These are phyloP conservation scores for Pelecanoides urinatrix DNA, from an alignment of 2,113 vertebrate genomes.

Conservation along the genomic window DNA sequence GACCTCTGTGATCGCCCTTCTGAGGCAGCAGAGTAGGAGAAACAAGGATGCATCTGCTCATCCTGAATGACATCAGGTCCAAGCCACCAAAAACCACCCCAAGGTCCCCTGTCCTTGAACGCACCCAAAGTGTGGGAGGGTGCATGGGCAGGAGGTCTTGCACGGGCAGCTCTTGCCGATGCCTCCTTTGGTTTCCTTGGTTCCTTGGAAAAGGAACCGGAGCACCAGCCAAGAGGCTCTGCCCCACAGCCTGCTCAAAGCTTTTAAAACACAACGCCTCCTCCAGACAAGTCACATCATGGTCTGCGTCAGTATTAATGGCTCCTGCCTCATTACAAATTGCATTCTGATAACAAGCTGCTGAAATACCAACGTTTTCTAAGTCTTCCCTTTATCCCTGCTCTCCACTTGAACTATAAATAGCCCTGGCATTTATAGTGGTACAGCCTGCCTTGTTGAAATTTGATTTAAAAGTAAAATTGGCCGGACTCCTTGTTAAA, in stretches of 20 bases:
- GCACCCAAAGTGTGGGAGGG: rapidly evolving
- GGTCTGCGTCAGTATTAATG: neutral
- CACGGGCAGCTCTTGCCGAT: neutral
- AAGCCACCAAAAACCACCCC: neutral
- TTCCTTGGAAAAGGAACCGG: neutral
- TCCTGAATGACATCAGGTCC: neutral
- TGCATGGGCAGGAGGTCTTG: neutral
- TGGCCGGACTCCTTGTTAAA: neutral
- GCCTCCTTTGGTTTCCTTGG: neutral
- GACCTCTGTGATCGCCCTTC: neutral
- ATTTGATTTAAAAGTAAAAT: slow-evolving; percentile 52
- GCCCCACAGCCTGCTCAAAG: neutral
- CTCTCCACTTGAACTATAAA: slow-evolving; percentile 23
- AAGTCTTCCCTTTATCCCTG: neutral
- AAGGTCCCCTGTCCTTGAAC: neutral
- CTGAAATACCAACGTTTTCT: neutral
- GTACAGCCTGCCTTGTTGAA: neutral
- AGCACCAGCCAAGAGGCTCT: neutral
- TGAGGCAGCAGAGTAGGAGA: neutral
- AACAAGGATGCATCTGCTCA: neutral
- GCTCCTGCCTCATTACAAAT: neutral
- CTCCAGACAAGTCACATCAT: neutral
- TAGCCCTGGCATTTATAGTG: slow-evolving; percentile 51
- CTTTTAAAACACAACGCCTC: neutral
- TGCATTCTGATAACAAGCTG: neutral